Conservation (phyloP, 2,113 vertebrate species). For the Peromyscus leucopus region DNA sequence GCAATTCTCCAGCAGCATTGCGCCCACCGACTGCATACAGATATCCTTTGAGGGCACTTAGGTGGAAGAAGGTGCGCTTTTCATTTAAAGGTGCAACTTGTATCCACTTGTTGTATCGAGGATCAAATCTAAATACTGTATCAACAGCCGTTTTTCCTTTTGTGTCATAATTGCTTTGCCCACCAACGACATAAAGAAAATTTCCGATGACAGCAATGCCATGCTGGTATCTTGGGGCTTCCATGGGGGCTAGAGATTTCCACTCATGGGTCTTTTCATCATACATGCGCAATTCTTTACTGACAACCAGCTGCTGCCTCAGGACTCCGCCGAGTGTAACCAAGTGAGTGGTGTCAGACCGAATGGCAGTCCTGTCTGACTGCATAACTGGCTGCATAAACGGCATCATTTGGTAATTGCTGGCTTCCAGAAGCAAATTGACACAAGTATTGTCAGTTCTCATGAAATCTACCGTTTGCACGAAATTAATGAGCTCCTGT, state of each 20-base stretch:
- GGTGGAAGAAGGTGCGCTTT: conserved; percentile 99
- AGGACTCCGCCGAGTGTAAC: conserved; percentile 97
- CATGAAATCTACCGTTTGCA: conserved; percentile 99
- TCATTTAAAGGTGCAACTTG: conserved; percentile 99
- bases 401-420: conserved; percentile 99
- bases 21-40: conserved; percentile 97
- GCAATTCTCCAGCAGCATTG: conserved; percentile 97
- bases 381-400: conserved; percentile 99
- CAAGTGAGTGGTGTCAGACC: conserved; percentile 96
- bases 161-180: conserved; percentile 99
- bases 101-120: conserved; percentile 99
- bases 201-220: conserved; percentile 99
- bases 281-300: conserved; percentile 97
- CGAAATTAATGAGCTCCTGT: conserved; percentile 98
- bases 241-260: conserved; percentile 97
- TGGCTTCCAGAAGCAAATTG: conserved; percentile 98
- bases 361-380: conserved; percentile 98
- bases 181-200: conserved; percentile 98
- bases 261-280: conserved; percentile 98
- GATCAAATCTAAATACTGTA: conserved; percentile 98
- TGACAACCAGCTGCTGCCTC: conserved; percentile 98
- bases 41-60: conserved; percentile 99
- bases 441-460: conserved; percentile 98
- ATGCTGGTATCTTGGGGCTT: conserved; percentile 97
- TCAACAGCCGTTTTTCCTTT: conserved; percentile 99